These are phyloP conservation scores for Maconellicoccus hirsutus DNA, from an alignment of 1,140 invertebrate species.

Conservation along the genomic window DNA sequence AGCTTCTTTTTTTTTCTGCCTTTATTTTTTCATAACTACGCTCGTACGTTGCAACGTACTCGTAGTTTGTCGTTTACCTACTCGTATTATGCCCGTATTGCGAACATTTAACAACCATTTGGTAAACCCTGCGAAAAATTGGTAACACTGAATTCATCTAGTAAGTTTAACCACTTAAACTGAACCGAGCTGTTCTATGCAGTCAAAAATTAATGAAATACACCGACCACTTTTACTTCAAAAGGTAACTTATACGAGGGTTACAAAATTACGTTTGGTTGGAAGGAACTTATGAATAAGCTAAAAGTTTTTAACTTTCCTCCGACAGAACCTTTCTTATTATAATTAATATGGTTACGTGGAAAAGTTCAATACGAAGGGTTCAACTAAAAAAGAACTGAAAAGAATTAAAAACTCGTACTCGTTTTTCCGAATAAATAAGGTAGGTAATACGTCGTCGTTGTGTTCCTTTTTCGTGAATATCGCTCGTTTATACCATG, in stretches of 20 bases:
- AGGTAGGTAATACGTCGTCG: neutral
- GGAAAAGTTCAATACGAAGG: constrained; percentile 14
- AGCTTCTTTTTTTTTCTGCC: no score
- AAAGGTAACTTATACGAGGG: constrained; percentile 21
- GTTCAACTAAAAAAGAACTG: neutral
- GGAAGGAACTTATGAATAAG: constrained; percentile 20
- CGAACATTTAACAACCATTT: no score
- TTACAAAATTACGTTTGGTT: constrained; percentile 19
- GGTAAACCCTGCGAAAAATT: neutral
- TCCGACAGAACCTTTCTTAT: constrained; percentile 14
- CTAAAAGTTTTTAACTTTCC: constrained; percentile 21
- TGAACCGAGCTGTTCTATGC: constrained; percentile 3
- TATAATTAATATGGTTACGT: constrained; percentile 21
- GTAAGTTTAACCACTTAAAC: constrained; percentile 6
- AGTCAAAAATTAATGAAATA: constrained; percentile 23
- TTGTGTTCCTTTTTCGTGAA: neutral
- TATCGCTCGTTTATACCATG: neutral
- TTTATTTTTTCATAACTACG: no score
- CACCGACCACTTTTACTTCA: constrained; percentile 18
- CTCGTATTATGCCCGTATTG: no score
- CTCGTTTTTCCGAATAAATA: constrained; percentile 1
- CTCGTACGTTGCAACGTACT: no score
- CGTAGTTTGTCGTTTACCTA: no score
- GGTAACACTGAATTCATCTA: neutral
- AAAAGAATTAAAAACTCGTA: constrained; percentile 20